Evolutionary conservation across 23 tunicate genomes (phyloP).

Genomic region (Phallusia fumigata): DNA sequence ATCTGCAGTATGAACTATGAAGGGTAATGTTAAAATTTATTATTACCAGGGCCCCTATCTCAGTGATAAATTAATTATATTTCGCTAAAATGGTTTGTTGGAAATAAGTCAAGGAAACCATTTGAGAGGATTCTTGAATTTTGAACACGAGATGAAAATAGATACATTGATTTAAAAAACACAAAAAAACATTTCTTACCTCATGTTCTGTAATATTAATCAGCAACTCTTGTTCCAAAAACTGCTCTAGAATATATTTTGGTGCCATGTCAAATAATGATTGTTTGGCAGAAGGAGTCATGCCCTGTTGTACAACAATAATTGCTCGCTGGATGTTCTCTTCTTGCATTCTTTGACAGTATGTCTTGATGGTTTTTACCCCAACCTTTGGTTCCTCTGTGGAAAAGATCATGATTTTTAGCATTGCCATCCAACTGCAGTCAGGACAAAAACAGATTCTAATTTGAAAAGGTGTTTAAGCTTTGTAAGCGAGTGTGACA

Average conservation of each 20-base stretch:
- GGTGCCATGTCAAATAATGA: conserved; percentile 98
- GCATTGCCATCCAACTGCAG: too few species aligned
- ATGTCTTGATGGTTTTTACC: conserved; percentile 78
- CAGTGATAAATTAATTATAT: too few species aligned
- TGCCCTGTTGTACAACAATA: conserved; percentile 88
- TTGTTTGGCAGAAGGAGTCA: conserved; percentile 96
- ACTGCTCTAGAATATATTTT: conserved; percentile 90
- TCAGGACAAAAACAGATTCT: too few species aligned
- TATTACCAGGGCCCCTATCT: too few species aligned
- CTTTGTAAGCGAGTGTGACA: too few species aligned
- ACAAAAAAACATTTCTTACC: conserved; percentile 35
- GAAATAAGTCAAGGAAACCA: too few species aligned
- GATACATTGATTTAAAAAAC: too few species aligned
- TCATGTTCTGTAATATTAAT: conserved; percentile 97
- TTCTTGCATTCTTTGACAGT: conserved; percentile 97
- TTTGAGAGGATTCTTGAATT: not conserved
- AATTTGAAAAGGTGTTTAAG: too few species aligned
- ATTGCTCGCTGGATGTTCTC: conserved; percentile 92
- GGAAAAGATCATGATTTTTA: not conserved
- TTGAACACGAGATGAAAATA: not conserved
- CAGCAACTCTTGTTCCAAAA: conserved; percentile 89
- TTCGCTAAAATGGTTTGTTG: too few species aligned
- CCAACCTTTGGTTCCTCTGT: conserved; percentile 95
- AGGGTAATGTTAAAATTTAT: too few species aligned
- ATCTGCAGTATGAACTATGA: too few species aligned